These are phyloP conservation scores for Ondatra zibethicus DNA, from an alignment of 2,113 vertebrate genomes.

Conservation along the genomic window DNA sequence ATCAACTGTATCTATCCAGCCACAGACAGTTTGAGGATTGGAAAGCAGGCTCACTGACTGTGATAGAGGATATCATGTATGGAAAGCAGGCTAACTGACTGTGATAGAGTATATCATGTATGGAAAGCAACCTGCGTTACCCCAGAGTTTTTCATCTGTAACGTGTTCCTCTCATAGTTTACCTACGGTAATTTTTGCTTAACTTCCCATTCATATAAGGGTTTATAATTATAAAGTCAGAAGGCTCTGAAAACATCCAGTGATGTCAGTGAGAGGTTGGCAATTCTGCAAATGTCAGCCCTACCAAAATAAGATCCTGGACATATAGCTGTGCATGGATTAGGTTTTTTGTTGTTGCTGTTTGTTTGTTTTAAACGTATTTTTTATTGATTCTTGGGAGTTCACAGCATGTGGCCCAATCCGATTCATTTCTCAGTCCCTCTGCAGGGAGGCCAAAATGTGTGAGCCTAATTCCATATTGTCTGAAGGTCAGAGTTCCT, in stretches of 20 bases:
- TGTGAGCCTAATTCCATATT: too few species aligned
- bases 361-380: too few species aligned
- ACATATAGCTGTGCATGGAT: neutral
- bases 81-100: neutral
- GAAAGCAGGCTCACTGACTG: neutral
- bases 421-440: too few species aligned
- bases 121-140: too few species aligned
- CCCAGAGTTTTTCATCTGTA: neutral
- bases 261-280: neutral
- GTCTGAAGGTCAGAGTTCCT: too few species aligned
- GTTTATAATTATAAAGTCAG: neutral
- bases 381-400: too few species aligned
- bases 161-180: neutral
- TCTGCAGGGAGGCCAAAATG: rapidly evolving
- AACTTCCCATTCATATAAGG: neutral
- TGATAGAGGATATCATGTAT: neutral
- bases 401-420: too few species aligned
- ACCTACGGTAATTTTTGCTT: neutral
- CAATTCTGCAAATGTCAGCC: neutral
- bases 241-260: neutral
- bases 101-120: neutral
- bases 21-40: neutral
- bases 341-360: neutral
- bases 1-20: neutral
- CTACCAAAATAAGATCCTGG: neutral